Evolutionary conservation across 2,888 invertebrate genomes (phyloP).

Genomic region (Aspidiotus rigidus): DNA sequence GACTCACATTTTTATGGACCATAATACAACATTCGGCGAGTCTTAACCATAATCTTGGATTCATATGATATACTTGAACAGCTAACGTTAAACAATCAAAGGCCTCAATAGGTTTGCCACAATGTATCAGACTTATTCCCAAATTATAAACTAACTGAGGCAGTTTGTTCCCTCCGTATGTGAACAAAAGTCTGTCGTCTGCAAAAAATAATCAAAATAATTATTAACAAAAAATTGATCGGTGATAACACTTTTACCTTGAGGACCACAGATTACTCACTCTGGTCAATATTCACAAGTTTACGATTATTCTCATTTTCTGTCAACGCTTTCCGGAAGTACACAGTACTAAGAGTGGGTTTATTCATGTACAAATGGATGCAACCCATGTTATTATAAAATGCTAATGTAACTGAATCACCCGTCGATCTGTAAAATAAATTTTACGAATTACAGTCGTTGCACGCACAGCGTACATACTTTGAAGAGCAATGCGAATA

Average conservation of each 20-base stretch:
- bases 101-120: constrained; percentile 70
- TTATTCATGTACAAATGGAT: constrained; percentile 72
- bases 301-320: constrained; percentile 51
- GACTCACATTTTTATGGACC: constrained; percentile 53
- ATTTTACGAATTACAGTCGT: background rate
- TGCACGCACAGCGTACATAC: background rate
- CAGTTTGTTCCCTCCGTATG: constrained; percentile 32
- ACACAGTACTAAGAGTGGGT: constrained; percentile 67
- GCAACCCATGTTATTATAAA: constrained; percentile 74
- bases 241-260: background rate
- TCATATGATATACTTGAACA: constrained; percentile 73
- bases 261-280: background rate
- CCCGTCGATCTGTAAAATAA: constrained; percentile 47
- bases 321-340: constrained; percentile 67
- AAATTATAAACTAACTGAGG: constrained; percentile 68
- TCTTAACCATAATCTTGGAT: constrained; percentile 83
- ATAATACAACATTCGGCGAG: constrained; percentile 86
- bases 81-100: constrained; percentile 85
- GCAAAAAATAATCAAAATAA: constrained; percentile 1
- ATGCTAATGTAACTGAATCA: constrained; percentile 54
- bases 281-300: constrained; percentile 6
- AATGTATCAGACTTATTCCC: constrained; percentile 71
- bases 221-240: background rate
- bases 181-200: constrained; percentile 13
- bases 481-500: background rate